Evolutionary conservation across 2,113 vertebrate species (phyloP).

Genomic region (Falco punctatus): DNA sequence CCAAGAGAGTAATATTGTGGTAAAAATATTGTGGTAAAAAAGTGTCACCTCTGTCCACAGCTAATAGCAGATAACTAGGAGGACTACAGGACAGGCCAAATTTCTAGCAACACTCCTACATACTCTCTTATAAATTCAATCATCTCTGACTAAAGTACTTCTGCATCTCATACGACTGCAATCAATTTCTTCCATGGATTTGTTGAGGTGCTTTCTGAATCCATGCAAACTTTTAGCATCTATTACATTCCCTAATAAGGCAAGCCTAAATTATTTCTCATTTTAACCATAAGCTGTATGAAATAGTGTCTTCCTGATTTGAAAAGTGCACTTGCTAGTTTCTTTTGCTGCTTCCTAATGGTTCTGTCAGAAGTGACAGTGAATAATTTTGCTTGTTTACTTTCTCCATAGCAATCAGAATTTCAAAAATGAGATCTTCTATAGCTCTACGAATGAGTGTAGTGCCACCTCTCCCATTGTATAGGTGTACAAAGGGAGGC

Average conservation of each 20-base stretch:
- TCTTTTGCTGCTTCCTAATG: background rate
- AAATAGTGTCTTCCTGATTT: background rate
- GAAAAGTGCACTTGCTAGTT: background rate
- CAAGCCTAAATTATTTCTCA: background rate
- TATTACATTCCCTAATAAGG: background rate
- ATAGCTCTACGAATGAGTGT: background rate
- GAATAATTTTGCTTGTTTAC: background rate
- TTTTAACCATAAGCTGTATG: background rate
- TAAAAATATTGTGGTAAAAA: background rate
- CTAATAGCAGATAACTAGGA: background rate
- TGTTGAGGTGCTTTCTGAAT: background rate
- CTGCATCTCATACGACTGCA: background rate
- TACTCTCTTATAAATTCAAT: background rate
- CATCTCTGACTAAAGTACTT: background rate
- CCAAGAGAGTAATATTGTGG: background rate
- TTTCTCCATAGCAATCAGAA: background rate
- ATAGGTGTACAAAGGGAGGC: background rate
- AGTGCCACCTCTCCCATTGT: background rate
- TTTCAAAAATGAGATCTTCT: background rate
- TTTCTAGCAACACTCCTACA: background rate
- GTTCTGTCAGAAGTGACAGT: background rate
- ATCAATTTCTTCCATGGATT: background rate
- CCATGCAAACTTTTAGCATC: background rate
- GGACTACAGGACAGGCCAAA: background rate
- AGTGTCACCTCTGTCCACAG: background rate